Evolutionary conservation across 2,797 vertebrate genomes (phyloP), one percentile per base, ranked within the genome.

Genomic region (Neostethus bicornis): DNA sequence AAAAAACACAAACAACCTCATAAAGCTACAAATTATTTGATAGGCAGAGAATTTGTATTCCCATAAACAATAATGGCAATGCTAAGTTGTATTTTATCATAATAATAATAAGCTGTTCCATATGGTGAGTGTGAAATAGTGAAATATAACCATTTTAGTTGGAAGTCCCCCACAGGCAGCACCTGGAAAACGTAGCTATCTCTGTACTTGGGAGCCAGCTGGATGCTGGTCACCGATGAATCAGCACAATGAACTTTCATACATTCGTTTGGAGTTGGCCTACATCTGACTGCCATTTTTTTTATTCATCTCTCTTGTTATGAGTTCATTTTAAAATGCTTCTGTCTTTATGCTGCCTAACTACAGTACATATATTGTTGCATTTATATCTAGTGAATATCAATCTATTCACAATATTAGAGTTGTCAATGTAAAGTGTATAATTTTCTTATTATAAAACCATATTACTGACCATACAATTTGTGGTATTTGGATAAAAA

Each of bases 1-100:
- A 1, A 68, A 68, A 67, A 72, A 0, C 2, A 16, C 23, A 16
- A 39, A 46, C 14, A 11, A 35, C 24, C 56, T 4, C 28, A 24
- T 6, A 32, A n/a, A 34, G 31, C 13, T 34, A 28, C 21, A 11
- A 2, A 23, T 48, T 41, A 1, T n/a, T 35, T n/a, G 2, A n/a
- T n/a, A 35, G 29, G 3, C 13, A 34, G 5, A 35, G 29, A 53
- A 61, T 61, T 69, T 49, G 66, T 28, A 17, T 21, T 63, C 51
- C 10, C 44, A 23, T 26, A 44, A 55, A 64, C 51, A 25, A 43
- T 57, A 52, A 61, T 0, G 4, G 17, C 41, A 26, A 71, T 56
- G 42, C 21, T n/a, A 58, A 57, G 69, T 54, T 16, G 58, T 23
- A 58, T 51, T 32, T 51, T 60, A 44, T 54, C 24, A 44, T 26